Evolutionary conservation across 2,797 vertebrate genomes (phyloP).

Genomic region (Gymnothorax javanicus): DNA sequence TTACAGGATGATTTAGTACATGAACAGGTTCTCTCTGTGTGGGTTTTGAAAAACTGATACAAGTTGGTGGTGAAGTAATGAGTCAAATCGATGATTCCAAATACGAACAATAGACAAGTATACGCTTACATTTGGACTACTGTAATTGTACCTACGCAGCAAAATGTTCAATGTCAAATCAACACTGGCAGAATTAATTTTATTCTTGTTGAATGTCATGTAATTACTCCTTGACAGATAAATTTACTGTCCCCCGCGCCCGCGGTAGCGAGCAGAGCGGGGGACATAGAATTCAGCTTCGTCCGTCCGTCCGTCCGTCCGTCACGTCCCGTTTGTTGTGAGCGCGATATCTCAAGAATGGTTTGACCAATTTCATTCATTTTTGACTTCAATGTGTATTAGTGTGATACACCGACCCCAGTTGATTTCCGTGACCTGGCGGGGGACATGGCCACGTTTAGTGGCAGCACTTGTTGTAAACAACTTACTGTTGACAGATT

Average conservation of each 20-base stretch:
- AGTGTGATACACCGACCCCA: no score
- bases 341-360: no score
- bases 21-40: background rate
- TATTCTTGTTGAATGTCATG: background rate
- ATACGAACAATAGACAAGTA: background rate
- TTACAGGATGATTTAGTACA: no score
- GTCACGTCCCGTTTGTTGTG: no score
- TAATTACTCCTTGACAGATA: background rate
- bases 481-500: background rate
- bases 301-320: no score
- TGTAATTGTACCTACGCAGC: background rate
- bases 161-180: background rate
- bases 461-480: background rate
- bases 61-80: background rate
- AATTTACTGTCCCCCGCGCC: background rate
- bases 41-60: background rate
- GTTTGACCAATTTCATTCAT: no score
- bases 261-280: no score
- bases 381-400: no score
- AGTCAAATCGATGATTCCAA: background rate
- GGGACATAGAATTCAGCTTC: no score
- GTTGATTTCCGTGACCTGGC: no score
- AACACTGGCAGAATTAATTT: background rate
- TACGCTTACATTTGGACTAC: background rate
- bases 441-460: no score